Conservation (phyloP, 2,888 invertebrate genomes). For the Ophion slaviceki region DNA sequence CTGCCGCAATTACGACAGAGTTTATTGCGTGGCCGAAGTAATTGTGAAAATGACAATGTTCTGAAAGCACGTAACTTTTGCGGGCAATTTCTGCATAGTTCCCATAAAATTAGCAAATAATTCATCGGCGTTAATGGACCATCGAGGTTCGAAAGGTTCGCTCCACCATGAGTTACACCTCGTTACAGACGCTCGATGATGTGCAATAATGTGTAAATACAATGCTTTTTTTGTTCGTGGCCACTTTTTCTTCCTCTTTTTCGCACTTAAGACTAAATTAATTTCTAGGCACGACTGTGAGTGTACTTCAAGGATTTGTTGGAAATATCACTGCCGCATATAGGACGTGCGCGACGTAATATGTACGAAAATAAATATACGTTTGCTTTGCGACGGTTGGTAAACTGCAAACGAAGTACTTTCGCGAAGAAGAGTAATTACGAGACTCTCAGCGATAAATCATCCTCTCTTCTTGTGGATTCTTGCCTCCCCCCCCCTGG, state of each 20-base stretch:
- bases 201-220: background rate
- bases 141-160: background rate
- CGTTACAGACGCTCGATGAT: background rate
- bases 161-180: slow-evolving; percentile 14
- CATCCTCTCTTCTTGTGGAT: slow-evolving; percentile 62
- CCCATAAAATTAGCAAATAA: background rate
- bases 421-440: slow-evolving; percentile 67
- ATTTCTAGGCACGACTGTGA: background rate
- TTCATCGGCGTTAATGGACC: slow-evolving; percentile 3
- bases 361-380: slow-evolving; percentile 33
- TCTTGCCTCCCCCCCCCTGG: slow-evolving; percentile 29
- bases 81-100: background rate
- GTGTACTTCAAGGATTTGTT: background rate
- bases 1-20: no score
- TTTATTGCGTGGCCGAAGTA: background rate
- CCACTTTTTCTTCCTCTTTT: background rate
- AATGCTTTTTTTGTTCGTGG: background rate
- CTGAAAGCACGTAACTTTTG: background rate
- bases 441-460: slow-evolving; percentile 66
- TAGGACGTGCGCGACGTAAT: background rate
- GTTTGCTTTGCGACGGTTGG: slow-evolving; percentile 39
- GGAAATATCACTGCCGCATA: slow-evolving; percentile 19
- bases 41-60: background rate
- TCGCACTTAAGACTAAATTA: slow-evolving; percentile 6
- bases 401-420: slow-evolving; percentile 55